Conservation (phyloP, 2,797 vertebrate species). For the Chelonia mydas region DNA sequence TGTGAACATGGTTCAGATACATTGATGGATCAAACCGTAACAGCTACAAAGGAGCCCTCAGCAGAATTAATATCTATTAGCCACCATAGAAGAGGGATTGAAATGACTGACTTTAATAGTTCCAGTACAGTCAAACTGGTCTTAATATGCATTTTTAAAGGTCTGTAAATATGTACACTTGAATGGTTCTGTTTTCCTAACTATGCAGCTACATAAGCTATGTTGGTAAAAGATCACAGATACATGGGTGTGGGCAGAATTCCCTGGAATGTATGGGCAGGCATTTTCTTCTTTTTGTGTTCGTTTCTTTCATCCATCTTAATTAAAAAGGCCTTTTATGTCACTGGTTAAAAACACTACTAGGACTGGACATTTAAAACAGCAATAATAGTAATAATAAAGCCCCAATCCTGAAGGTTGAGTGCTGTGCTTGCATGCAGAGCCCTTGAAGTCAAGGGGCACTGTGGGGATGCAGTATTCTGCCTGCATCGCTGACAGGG, state of each 20-base stretch:
- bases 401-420: not conserved
- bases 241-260: not conserved
- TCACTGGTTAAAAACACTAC: not conserved
- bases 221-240: not conserved
- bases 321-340: not conserved
- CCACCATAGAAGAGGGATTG: not conserved
- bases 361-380: too few relatives aligned
- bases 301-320: too few relatives aligned
- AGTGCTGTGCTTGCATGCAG: not conserved
- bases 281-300: not conserved
- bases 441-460: not conserved
- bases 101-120: not conserved
- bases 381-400: not conserved
- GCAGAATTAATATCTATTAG: not conserved
- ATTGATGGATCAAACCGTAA: not conserved
- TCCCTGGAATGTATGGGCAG: not conserved
- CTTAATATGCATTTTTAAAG: not conserved
- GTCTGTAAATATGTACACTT: not conserved
- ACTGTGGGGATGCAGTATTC: not conserved
- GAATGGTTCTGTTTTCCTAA: not conserved
- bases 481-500: not conserved
- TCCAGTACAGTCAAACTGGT: not conserved
- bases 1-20: not conserved
- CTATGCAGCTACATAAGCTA: not conserved
- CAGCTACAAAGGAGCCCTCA: not conserved